Evolutionary conservation across 2,888 invertebrate genomes (phyloP), one percentile per base, ranked within the genome.

Genomic region (Macrophya alboannulata): DNA sequence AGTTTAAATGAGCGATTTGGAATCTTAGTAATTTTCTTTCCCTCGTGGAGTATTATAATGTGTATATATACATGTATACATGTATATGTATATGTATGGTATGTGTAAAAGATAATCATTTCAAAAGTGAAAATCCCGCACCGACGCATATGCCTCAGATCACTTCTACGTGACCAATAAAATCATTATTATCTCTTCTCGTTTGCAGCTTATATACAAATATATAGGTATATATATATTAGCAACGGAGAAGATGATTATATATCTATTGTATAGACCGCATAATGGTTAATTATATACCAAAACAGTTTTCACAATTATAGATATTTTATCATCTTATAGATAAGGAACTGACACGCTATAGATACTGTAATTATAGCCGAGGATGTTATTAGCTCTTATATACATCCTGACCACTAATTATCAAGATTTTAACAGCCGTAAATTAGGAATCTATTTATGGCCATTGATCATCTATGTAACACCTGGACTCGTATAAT

Each of bases 181-280:
- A 71, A 71, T 71, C 40, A 71, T 71, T 71, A n/a, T n/a, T n/a
- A n/a, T 71, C 71, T 71, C 71, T 40, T 71, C 37, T 68, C 21
- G 25, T 37, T 31, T 31, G 1, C n/a, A n/a, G n/a, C 31, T 31
- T 31, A 31, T 31, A 31, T 31, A 31, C 3, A 31, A 1, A 2
- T 31, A 31, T 31, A 31, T 3, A 31, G 31, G 31, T 31, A n/a
- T n/a, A n/a, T n/a, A n/a, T n/a, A n/a, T n/a, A n/a, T n/a, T n/a
- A 2, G 31, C 31, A 31, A 31, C 31, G 1, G 3, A 31, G 31
- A 31, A 31, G 31, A 31, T 31, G 31, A 31, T 31, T 31, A 31
- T 31, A 31, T 3, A 31, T 3, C 31, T 31, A 31, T 31, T 31
- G 31, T 31, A 31, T 31, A 31, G 31, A 31, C 31, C 31, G 31